These are phyloP conservation scores for Lamellibrachia satsuma DNA, from an alignment of 2,888 invertebrate genomes.

Conservation along the genomic window DNA sequence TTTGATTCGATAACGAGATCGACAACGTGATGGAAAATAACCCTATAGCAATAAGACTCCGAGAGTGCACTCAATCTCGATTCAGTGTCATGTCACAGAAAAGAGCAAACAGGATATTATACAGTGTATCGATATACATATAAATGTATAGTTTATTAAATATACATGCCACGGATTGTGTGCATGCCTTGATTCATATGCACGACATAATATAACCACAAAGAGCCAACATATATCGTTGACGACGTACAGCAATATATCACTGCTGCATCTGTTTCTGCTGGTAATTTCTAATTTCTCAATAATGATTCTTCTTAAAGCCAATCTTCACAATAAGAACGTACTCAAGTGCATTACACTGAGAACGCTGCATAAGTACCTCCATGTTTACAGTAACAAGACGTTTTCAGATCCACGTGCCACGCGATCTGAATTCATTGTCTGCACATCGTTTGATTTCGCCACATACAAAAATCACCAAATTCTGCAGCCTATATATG, in stretches of 20 bases:
- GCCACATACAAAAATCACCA: background rate
- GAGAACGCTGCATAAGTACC: background rate
- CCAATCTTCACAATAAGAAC: background rate
- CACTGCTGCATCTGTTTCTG: background rate
- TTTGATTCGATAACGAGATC: background rate
- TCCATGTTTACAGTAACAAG: background rate
- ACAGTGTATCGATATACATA: constrained; percentile 3
- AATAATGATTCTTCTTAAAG: background rate
- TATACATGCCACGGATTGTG: background rate
- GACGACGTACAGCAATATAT: background rate
- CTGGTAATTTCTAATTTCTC: background rate
- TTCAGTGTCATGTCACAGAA: background rate
- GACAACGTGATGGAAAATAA: background rate
- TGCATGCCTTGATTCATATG: constrained; percentile 6
- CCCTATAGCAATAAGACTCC: background rate
- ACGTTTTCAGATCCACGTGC: background rate
- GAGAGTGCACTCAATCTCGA: background rate
- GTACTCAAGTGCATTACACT: background rate
- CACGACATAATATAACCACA: background rate
- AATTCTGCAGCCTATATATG: background rate
- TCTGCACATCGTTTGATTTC: background rate
- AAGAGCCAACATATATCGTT: background rate
- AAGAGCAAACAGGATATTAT: background rate
- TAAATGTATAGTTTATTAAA: background rate
- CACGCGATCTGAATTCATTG: background rate